Conservation (phyloP, 1,140 invertebrate species). For the Camponotus vicinus region DNA sequence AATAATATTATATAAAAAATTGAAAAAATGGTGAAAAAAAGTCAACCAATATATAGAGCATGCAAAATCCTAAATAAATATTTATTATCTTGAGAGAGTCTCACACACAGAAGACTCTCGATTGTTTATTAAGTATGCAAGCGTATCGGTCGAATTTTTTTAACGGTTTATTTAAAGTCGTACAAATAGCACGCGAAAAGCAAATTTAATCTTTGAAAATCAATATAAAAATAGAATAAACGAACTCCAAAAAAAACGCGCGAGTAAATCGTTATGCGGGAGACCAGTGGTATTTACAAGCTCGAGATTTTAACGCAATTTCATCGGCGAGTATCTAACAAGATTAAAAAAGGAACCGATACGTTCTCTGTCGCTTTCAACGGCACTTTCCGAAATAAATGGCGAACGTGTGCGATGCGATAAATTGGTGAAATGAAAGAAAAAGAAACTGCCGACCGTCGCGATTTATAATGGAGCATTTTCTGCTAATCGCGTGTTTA, state of each 20-base stretch:
- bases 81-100: slow-evolving; percentile 7
- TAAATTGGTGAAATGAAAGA: background rate
- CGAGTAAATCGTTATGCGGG: background rate
- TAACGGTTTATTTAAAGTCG: background rate
- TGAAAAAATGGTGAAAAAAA: background rate
- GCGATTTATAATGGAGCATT: slow-evolving; percentile 4
- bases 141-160: slow-evolving; percentile 12
- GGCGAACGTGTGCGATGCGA: slow-evolving; percentile 1
- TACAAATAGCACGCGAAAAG: background rate
- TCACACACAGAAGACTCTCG: background rate
- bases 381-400: slow-evolving; percentile 39
- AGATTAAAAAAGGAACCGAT: slow-evolving; percentile 22
- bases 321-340: slow-evolving; percentile 24
- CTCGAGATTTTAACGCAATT: slow-evolving; percentile 48
- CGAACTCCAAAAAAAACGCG: background rate
- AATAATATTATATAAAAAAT: background rate
- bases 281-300: slow-evolving; percentile 12
- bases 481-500: slow-evolving; percentile 28
- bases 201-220: slow-evolving; percentile 53
- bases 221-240: slow-evolving; percentile 25
- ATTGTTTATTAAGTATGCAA: slow-evolving; percentile 39
- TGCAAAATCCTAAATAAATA: background rate
- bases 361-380: slow-evolving; percentile 24
- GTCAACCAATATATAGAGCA: background rate
- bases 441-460: background rate